Base-by-base conservation (phyloP, 2,888 invertebrate species). In the Dexiosoma caninum region DNA sequence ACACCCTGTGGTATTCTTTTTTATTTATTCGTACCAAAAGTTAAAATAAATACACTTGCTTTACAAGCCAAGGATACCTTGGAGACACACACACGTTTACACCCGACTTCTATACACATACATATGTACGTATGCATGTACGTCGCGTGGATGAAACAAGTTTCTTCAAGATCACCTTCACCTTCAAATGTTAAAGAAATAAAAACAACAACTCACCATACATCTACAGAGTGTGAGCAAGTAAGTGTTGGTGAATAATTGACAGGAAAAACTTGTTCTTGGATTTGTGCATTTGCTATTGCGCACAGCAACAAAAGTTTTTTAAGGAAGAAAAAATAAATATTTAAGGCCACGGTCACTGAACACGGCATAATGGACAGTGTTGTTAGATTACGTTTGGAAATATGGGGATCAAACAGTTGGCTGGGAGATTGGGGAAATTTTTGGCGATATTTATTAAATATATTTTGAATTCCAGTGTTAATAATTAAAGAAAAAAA, bases 311-410 rank as follows among this genome's bases (percentile, higher is more conserved):
- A 42, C 60, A 60, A 40, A 53, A 23, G 44, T 62, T 76, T n/a
- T 78, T 64, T 66, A 80, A 80, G 79, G 79, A 80, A 75, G 27
- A 40, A 66, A n/a, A n/a, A n/a, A 53, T 3, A 37, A 46, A 69
- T 67, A 64, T 77, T 77, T 72, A 81, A 81, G 81, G 81, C 81
- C 81, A 81, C 72, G 81, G 81, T 81, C 81, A 81, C 49, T 77
- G 81, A 77, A 81, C 77, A 72, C 49, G 23, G 27, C 16, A 53
- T 21, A 44, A 35, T 80, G 66, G 62, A 64, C 27, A 6, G 27
- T 27, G 27, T 27, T 27, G 27, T 27, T 6, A 27, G 6, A 27
- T 27, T 27, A 27, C n/a, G n/a, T n/a, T n/a, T n/a, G 27, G 27
- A 6, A 27, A 27, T 27, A 27, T 27, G 27, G 3, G 27, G 6